Conservation (phyloP, 2,888 invertebrate species). For the Disparrhopalites patrizii region DNA sequence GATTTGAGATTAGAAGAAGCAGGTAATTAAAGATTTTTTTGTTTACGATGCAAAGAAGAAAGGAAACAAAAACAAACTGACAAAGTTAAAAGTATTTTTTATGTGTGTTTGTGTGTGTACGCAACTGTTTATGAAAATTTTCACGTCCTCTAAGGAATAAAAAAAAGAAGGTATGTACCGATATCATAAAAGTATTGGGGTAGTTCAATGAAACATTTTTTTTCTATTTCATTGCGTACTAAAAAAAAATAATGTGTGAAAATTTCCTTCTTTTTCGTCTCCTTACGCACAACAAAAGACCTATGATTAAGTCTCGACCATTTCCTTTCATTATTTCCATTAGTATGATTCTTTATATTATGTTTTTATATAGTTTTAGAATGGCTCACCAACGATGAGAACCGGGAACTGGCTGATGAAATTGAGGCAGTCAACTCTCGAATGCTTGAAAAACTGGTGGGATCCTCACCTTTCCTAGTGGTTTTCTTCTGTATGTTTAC, state of each 20-base stretch:
- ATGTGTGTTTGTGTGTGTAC: no score
- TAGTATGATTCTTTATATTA: constrained; percentile 13
- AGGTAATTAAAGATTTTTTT: constrained; percentile 29
- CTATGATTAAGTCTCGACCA: not conserved
- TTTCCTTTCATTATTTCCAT: constrained; percentile 1
- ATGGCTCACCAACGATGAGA: constrained; percentile 90
- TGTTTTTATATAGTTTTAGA: constrained; percentile 73
- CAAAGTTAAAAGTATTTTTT: no score
- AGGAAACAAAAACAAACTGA: no score
- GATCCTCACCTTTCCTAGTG: constrained; percentile 79
- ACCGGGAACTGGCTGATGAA: constrained; percentile 86
- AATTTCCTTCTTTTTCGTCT: constrained; percentile 5
- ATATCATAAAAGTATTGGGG: no score
- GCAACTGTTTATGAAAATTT: no score
- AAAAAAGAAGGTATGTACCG: no score
- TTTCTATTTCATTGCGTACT: no score
- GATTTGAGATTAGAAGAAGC: constrained; percentile 45
- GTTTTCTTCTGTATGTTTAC: constrained; percentile 79
- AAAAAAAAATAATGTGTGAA: not conserved
- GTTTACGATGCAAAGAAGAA: no score
- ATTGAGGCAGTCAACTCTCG: constrained; percentile 87
- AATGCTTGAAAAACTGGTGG: constrained; percentile 79
- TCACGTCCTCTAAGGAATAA: no score
- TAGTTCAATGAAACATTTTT: no score
- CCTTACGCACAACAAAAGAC: not conserved